phyloP scores from a whole-genome alignment of 2,113 vertebrate species.

The Martes martes region DNA sequence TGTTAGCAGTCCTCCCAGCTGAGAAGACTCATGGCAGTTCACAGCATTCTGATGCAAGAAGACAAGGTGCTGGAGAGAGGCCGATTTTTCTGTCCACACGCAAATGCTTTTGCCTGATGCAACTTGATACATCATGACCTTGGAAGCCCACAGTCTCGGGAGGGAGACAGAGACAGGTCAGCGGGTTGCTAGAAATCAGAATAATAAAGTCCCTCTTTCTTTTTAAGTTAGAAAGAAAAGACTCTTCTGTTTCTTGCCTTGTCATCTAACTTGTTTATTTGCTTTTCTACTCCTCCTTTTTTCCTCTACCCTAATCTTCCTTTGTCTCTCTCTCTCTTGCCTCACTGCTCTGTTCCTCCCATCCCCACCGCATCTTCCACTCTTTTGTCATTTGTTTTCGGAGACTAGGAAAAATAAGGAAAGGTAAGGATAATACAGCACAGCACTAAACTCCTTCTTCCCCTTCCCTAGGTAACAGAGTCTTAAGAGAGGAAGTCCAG shows the following conservation, averaged over 20 bases:
- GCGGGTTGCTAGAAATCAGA: neutral
- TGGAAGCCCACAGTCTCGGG: neutral
- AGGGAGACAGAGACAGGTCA: neutral
- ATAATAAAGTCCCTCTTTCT: neutral
- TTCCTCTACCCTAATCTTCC: neutral
- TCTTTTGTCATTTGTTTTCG: neutral
- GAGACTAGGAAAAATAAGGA: conserved; percentile 18
- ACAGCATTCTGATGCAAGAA: conserved; percentile 6
- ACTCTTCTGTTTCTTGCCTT: neutral
- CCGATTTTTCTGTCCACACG: neutral
- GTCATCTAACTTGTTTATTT: neutral
- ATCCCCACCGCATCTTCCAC: neutral
- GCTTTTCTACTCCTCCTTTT: neutral
- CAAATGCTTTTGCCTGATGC: neutral
- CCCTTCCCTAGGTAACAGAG: neutral
- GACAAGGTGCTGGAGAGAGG: neutral
- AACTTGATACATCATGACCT: neutral
- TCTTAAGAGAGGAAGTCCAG: neutral
- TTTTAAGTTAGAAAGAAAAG: neutral
- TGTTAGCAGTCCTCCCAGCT: conserved; percentile 22
- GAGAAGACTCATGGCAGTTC: conserved; percentile 9
- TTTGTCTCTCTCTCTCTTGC: neutral
- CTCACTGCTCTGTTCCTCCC: neutral
- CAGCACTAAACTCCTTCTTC: neutral
- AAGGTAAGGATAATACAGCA: neutral